Evolutionary conservation across 2,888 invertebrate species (phyloP), one percentile per base, ranked within the genome.

Genomic region (Agrilus cyanescens): DNA sequence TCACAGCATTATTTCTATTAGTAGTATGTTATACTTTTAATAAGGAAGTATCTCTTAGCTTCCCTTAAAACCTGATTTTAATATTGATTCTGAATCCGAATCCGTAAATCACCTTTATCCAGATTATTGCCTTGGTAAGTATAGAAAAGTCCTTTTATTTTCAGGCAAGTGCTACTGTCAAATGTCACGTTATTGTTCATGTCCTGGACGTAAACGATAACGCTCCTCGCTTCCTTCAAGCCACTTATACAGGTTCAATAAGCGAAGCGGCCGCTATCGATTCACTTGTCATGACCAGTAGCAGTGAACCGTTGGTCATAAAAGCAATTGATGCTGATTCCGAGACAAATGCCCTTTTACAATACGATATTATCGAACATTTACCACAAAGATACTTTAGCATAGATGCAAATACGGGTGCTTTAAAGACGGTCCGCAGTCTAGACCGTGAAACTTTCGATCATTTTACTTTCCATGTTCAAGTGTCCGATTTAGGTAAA

Each of bases 191-290:
- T 20, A 70, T 83, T 12, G 79, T 95, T 46, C 90, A 91, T 69
- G 82, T 94, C 46, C 68, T 90, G 47, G 94, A 95, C 68, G 76
- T 78, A 54, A 95, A 95, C 68, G 91, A 91, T 66, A 87, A 84
- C 67, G 72, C 80, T 16, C 91, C 91, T 1, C 66, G 68, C 53
- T 84, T 90, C 61, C 59, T 75, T 16, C 77, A 78, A 56, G 75
- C 73, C 35, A 61, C 67, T 48, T 87, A 83, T 65, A 68, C 70
- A 49, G 88, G 87, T n/a, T 73, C 73, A 55, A 78, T 87, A 46
- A 78, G 80, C 38, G 91, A 91, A 68, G 77, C 82, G 15, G 80
- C 82, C 4, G 71, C 74, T 16, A 70, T 81, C 45, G 83, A 81
- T 47, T 83, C 85, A 34, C 71, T 88, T 44, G 84, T 89, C 37